Percentiles rank a stretch among this genome's conserved stretches.
Conservation (phyloP, 2,888 invertebrate genomes). For the Pristionchus entomophagus region DNA sequence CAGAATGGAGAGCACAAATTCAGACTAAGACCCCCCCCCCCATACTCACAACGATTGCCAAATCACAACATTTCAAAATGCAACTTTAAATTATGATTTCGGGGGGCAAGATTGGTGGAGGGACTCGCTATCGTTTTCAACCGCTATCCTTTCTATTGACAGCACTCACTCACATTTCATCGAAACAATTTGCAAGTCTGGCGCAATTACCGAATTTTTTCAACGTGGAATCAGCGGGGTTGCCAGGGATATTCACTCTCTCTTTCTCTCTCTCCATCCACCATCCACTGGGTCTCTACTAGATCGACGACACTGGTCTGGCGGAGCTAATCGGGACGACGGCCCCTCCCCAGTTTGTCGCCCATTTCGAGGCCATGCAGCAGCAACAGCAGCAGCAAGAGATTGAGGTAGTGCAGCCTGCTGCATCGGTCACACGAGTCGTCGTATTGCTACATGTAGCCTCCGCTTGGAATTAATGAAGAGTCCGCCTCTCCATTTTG, state of each 20-base stretch:
- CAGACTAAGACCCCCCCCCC: too few relatives aligned
- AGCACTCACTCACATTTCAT: not conserved
- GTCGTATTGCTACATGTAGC: not conserved
- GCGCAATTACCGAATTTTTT: too few relatives aligned
- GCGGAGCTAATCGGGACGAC: slow-evolving; percentile 69
- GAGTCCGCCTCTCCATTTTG: too few relatives aligned
- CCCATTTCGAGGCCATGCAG: slow-evolving; percentile 51
- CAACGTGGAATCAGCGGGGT: too few relatives aligned
- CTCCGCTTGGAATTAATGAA: too few relatives aligned
- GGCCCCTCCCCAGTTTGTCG: slow-evolving; percentile 50
- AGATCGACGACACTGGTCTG: slow-evolving; percentile 73
- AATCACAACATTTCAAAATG: not conserved
- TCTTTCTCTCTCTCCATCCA: slow-evolving; percentile 46
- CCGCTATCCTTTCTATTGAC: not conserved
- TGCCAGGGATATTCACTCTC: not conserved
- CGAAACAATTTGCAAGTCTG: too few relatives aligned
- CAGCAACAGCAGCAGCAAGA: slow-evolving; percentile 43
- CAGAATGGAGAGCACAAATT: too few relatives aligned
- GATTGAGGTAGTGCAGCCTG: not conserved
- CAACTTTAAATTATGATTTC: not conserved
- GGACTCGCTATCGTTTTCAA: not conserved
- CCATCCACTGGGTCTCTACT: slow-evolving; percentile 48
- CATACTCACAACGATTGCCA: not conserved
- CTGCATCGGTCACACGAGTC: not conserved
- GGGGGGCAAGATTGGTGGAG: slow-evolving; percentile 18